Base-by-base conservation (phyloP, 2,113 vertebrate species). In the Elephantulus edwardii region DNA sequence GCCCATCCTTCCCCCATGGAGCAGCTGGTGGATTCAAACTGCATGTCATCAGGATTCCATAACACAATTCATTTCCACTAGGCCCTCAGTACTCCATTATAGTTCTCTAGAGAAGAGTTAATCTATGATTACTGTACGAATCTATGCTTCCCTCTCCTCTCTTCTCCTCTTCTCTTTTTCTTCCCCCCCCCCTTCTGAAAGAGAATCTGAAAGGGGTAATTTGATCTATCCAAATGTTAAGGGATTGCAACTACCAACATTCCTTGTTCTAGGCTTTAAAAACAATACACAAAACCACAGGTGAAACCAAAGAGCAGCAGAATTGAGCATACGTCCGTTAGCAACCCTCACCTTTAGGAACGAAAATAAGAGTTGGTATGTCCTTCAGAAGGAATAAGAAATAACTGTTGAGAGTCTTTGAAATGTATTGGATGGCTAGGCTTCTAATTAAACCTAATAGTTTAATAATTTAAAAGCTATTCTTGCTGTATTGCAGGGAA, bases 381-480 rank as follows among this genome's bases (percentile, higher is more conserved):
- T 86, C 84, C 90, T 86, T 50, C 70, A 80, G 35, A 95, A 91
- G 33, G 33, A 71, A 60, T 72, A 64, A 17, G 26, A 95, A 82
- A 78, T 70, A 77, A 89, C 42, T 83, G 11, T 62, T 54, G 80
- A 81, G 75, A 91, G 68, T 82, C 35, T 14, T 72, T 33, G 64
- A 91, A 91, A 58, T 44, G 78, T 20, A 92, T 46, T 56, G 5
- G n/a, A 48, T 82, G 16, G 33, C 56, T 52, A 87, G 72, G 48
- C n/a, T 89, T 16, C 48, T 77, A 81, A 48, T 38, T 54, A 19
- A 85, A 89, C 3, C 19, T 68, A 60, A 78, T 28, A 92, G 44
- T 42, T 90, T 48, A 89, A 91, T 77, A 87, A 84, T 33, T 87
- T 84, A 62, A 77, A 94, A 90, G 6, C 40, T 54, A 14, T 50